Evolutionary conservation across 2,113 vertebrate genomes (phyloP), one percentile per base, ranked within the genome.

Genomic region (Ctenomys sociabilis): DNA sequence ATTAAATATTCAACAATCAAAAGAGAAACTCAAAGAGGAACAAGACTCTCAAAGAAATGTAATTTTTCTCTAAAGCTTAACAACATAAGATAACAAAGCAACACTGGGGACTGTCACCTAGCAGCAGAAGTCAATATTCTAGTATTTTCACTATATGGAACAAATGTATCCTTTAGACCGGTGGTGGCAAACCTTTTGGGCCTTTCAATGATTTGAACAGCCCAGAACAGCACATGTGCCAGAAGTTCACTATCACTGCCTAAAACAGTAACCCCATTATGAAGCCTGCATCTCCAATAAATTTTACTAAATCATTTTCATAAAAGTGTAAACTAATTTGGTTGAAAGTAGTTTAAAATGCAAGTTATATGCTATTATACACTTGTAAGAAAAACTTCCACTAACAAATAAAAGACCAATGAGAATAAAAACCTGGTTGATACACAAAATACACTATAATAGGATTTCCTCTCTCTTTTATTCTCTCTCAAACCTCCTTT

Each of bases 371-470:
- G 66, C 81, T 66, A 93, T 0, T n/a, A 24, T 26, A 63, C 90
- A 32, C 64, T 66, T 84, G n/a, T 95, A 40, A 94, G 10, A 85
- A 77, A 22, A 95, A 90, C 80, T 91, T 66, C 30, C 78, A 94
- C 16, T 96, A 49, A 82, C 89, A 13, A 93, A 22, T 83, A 95
- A 80, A 3, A 37, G 45, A 84, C 92, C 17, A 89, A 90, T 70
- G 11, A 4, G 24, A 95, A 94, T 7, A 85, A 35, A 54, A 95
- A 90, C 32, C 66, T 26, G 5, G 72, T 43, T 40, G 80, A 89
- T 80, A 89, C 8, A 96, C 19, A 49, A 72, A 91, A 88, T 32
- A 63, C 13, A 84, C 22, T 77, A 80, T 61, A 37, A 32, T 0
- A 32, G 14, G 19, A 82, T 87, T 84, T 77, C 94, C n/a, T 88